Conservation (phyloP, 2,113 vertebrate genomes). For the Sprattus sprattus region DNA sequence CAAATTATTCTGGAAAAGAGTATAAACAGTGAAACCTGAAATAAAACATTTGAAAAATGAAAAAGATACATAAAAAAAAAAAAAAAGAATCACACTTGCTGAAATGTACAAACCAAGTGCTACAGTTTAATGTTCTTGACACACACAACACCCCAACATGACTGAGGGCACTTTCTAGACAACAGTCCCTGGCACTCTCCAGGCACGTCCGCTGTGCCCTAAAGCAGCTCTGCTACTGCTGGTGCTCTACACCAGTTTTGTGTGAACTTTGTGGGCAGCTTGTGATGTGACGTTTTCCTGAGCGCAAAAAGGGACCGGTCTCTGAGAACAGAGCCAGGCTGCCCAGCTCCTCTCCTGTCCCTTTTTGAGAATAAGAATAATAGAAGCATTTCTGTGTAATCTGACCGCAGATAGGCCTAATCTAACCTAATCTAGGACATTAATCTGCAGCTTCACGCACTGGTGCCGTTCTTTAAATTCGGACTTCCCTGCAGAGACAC, state of each 20-base stretch:
- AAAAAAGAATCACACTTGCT: neutral
- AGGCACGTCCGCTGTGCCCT: too few relatives aligned
- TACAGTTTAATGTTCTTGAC: neutral
- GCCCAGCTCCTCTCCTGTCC: neutral
- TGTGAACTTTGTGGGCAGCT: neutral
- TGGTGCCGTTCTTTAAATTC: constrained; percentile 27
- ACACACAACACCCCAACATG: neutral
- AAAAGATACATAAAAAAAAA: too few relatives aligned
- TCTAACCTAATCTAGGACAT: constrained; percentile 42
- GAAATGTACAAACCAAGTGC: neutral
- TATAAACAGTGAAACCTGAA: neutral
- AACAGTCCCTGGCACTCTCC: too few relatives aligned
- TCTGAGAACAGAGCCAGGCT: neutral
- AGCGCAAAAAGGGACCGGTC: neutral
- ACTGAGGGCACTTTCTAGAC: too few relatives aligned
- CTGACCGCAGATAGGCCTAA: constrained; percentile 43
- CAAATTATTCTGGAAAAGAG: neutral
- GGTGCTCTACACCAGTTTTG: too few relatives aligned
- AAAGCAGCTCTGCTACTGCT: too few relatives aligned
- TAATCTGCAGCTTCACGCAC: constrained; percentile 36
- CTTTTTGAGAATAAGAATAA: constrained; percentile 15
- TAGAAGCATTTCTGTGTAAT: constrained; percentile 43
- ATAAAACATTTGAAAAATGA: neutral
- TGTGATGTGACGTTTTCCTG: neutral
- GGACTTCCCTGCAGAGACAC: constrained; percentile 40